Evolutionary conservation across 2,888 invertebrate genomes (phyloP).

Genomic region (Diarsia dahlii): DNA sequence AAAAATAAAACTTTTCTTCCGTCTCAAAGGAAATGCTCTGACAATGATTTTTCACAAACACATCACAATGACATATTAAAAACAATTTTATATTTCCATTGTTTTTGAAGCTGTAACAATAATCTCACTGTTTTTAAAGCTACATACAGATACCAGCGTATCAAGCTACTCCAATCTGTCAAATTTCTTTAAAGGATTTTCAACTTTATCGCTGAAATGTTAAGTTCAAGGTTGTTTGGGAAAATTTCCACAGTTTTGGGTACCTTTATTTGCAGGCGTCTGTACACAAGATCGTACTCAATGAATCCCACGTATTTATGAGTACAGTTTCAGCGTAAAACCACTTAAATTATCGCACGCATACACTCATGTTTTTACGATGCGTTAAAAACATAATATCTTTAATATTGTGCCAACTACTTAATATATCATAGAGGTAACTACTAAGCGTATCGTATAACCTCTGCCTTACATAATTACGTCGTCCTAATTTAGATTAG

Average conservation of each 20-base stretch:
- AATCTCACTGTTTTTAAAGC: constrained; percentile 42
- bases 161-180: no score
- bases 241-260: no score
- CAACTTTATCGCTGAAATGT: no score
- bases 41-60: constrained; percentile 43
- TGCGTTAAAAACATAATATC: constrained; percentile 72
- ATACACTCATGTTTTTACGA: constrained; percentile 70
- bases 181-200: no score
- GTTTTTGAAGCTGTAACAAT: constrained; percentile 47
- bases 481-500: constrained; percentile 55
- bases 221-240: no score
- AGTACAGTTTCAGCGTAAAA: constrained; percentile 49
- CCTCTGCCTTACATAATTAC: constrained; percentile 56
- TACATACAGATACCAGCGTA: neutral
- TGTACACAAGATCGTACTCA: constrained; percentile 41
- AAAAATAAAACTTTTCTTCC: constrained; percentile 31
- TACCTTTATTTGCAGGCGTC: no score
- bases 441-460: constrained; percentile 48
- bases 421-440: constrained; percentile 61
- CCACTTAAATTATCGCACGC: constrained; percentile 63
- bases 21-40: constrained; percentile 46
- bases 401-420: constrained; percentile 65
- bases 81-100: constrained; percentile 44
- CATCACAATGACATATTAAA: constrained; percentile 34
- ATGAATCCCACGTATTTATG: constrained; percentile 66